Percentiles rank a stretch among this genome's conserved stretches.
Evolutionary conservation across 92 coral and sea anemone genomes (phyloP).

Genomic region (Blastomussa wellsi): DNA sequence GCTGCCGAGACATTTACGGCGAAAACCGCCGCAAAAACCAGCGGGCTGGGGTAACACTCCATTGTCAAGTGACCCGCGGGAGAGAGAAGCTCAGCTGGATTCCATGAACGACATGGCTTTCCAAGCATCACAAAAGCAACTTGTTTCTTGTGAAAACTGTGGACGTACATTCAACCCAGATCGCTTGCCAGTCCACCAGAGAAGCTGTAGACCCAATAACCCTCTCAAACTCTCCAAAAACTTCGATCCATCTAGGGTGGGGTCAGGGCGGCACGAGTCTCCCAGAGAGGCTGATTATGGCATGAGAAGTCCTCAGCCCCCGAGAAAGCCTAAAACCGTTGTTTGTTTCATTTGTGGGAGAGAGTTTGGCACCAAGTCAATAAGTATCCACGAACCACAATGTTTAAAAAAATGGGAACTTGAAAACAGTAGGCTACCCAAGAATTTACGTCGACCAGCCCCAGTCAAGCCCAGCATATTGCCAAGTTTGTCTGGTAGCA

Average conservation of each 20-base stretch:
- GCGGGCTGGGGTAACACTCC: conserved; percentile 77
- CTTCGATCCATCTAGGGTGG: conserved; percentile 60
- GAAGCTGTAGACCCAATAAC: conserved; percentile 85
- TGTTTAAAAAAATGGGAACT: conserved; percentile 95
- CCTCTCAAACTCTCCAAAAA: conserved; percentile 73
- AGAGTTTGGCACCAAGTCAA: conserved; percentile 95
- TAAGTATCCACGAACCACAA: conserved; percentile 96
- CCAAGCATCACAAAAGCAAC: conserved; percentile 81
- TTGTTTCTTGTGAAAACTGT: conserved; percentile 91
- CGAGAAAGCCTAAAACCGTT: conserved; percentile 84
- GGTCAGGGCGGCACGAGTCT: conserved; percentile 49
- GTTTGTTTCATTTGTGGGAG: conserved; percentile 98
- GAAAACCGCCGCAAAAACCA: conserved; percentile 83
- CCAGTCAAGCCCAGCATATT: conserved; percentile 90
- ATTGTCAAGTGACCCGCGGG: conserved; percentile 67
- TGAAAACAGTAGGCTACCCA: conserved; percentile 87
- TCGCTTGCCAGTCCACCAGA: conserved; percentile 87
- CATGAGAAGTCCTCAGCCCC: conserved; percentile 64
- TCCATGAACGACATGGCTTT: conserved; percentile 93
- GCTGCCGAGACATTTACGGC: conserved; percentile 78
- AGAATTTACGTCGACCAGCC: conserved; percentile 76
- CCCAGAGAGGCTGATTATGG: conserved; percentile 47
- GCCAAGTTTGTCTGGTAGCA: conserved; percentile 75
- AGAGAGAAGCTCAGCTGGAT: conserved; percentile 77
- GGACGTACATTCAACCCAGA: conserved; percentile 97